These are phyloP conservation scores for Liparis tanakae DNA, from an alignment of 2,797 vertebrate species.

Conservation along the genomic window DNA sequence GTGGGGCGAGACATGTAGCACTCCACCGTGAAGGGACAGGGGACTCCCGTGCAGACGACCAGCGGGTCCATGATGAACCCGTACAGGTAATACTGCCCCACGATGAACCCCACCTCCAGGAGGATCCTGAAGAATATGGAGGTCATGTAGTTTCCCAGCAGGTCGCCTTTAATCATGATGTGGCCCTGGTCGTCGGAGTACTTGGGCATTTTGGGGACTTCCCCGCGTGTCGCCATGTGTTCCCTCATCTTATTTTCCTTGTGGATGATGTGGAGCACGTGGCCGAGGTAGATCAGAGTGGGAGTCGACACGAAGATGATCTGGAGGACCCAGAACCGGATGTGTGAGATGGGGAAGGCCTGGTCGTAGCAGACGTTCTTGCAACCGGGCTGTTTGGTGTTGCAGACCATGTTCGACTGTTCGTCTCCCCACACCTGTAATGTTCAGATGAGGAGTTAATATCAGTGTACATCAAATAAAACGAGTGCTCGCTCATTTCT, in stretches of 20 bases:
- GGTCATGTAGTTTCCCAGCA: slow-evolving; percentile 92
- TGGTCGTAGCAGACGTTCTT: slow-evolving; percentile 96
- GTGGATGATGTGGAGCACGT: slow-evolving; percentile 91
- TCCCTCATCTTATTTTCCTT: slow-evolving; percentile 93
- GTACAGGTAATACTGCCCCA: slow-evolving; percentile 94
- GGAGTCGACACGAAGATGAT: slow-evolving; percentile 95
- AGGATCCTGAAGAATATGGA: slow-evolving; percentile 91
- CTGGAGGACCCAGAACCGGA: slow-evolving; percentile 96
- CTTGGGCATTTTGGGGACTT: slow-evolving; percentile 65
- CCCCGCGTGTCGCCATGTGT: slow-evolving; percentile 66
- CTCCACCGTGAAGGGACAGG: slow-evolving; percentile 94
- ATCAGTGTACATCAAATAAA: neutral
- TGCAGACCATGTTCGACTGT: slow-evolving; percentile 93
- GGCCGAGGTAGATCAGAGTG: slow-evolving; percentile 91
- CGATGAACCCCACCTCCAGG: slow-evolving; percentile 91
- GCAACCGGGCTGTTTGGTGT: slow-evolving; percentile 94
- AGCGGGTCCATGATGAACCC: slow-evolving; percentile 89
- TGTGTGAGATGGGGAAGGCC: slow-evolving; percentile 95
- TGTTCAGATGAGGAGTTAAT: neutral
- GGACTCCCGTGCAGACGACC: slow-evolving; percentile 87
- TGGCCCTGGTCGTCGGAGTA: slow-evolving; percentile 85
- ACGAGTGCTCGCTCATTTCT: neutral
- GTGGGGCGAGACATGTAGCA: slow-evolving; percentile 97
- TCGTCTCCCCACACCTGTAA: slow-evolving; percentile 91
- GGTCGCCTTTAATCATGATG: slow-evolving; percentile 85